A percentile compares a stretch with the other conserved stretches of the same genome.
Conservation (phyloP, 1,140 invertebrate genomes). For the Scylla paramamosain region DNA sequence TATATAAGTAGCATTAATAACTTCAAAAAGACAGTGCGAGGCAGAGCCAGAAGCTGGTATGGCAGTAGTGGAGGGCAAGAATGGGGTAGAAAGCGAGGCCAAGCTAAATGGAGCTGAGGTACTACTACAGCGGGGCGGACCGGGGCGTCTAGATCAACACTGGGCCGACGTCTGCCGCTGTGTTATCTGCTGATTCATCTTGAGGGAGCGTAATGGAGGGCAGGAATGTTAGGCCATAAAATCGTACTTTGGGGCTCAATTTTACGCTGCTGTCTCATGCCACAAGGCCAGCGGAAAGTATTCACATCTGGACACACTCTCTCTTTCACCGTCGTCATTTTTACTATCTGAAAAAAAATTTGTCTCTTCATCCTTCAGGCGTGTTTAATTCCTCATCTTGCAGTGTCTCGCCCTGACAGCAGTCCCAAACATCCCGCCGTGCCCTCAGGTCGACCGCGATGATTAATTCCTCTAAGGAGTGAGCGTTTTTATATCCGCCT, state of each 20-base stretch:
- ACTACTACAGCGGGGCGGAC: neutral
- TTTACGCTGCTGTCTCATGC: neutral
- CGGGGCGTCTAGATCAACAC: neutral
- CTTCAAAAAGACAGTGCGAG: too few relatives aligned
- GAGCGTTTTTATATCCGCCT: neutral
- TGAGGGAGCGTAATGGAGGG: constrained; percentile 11
- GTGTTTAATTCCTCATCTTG: neutral
- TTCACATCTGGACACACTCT: neutral
- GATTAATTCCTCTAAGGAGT: neutral
- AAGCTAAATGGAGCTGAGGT: too few relatives aligned
- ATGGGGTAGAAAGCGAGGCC: too few relatives aligned
- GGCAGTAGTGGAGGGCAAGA: too few relatives aligned
- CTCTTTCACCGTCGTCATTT: too few relatives aligned
- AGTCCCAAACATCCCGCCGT: neutral
- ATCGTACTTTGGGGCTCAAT: neutral
- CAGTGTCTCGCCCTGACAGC: too few relatives aligned
- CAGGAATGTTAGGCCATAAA: constrained; percentile 36
- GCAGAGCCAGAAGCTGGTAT: too few relatives aligned
- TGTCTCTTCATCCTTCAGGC: neutral
- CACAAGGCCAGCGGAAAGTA: neutral
- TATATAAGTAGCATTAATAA: too few relatives aligned
- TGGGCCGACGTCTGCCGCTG: neutral
- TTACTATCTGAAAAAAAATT: neutral
- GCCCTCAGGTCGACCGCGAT: neutral
- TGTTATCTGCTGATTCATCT: constrained; percentile 18